Evolutionary conservation across 2,797 vertebrate genomes (phyloP).

Genomic region (Sardinella longiceps): DNA sequence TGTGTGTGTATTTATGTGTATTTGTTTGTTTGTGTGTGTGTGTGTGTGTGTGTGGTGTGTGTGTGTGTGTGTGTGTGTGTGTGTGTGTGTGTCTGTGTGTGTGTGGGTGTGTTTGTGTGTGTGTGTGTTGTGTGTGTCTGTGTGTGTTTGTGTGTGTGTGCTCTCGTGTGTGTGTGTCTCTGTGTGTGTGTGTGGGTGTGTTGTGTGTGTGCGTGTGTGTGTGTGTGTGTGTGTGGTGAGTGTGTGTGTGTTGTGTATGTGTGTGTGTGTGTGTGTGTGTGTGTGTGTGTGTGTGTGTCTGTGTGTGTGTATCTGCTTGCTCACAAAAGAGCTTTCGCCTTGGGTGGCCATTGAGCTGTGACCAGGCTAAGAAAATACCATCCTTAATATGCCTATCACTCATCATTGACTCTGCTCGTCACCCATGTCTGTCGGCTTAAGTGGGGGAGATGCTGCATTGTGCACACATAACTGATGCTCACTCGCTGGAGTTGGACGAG

Average conservation of each 20-base stretch:
- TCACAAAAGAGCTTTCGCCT: background rate
- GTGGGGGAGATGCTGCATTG: background rate
- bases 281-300: background rate
- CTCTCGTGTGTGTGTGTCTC: background rate
- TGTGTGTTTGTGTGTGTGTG: too few relatives aligned
- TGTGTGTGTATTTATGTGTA: background rate
- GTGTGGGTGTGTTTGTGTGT: too few relatives aligned
- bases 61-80: too few relatives aligned
- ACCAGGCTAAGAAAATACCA: background rate
- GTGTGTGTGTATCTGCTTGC: background rate
- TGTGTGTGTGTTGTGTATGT: too few relatives aligned
- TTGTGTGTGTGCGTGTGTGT: too few relatives aligned
- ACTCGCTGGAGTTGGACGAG: background rate
- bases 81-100: too few relatives aligned
- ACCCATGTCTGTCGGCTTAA: background rate
- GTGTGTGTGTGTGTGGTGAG: too few relatives aligned
- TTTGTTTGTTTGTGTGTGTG: too few relatives aligned
- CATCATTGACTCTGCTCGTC: background rate
- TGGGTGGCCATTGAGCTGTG: background rate
- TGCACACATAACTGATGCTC: background rate
- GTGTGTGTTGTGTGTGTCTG: too few relatives aligned
- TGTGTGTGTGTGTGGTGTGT: too few relatives aligned
- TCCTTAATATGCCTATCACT: constrained; percentile 17
- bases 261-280: background rate
- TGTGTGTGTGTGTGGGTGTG: too few relatives aligned